Base-by-base conservation (phyloP, 37 sponge, comb jelly and placozoan species). In the Eunapius fragilis region DNA sequence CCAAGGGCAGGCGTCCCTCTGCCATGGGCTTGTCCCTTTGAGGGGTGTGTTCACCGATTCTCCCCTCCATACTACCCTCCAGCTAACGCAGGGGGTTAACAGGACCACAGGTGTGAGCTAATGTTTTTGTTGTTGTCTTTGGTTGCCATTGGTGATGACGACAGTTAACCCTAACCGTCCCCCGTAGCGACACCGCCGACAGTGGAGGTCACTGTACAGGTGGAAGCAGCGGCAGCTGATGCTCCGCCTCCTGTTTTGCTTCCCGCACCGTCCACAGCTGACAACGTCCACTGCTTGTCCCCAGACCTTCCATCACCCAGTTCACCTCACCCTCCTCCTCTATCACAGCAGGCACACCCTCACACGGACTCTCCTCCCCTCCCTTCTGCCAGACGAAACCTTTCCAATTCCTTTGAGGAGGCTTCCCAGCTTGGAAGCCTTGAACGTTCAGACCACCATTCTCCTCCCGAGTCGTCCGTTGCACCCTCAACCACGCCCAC, bases 351-450 rank as follows among this genome's bases (percentile, higher is more conserved):
- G 1, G 32, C 32, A 58, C 14, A 58, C 19, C 58, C 58, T 58
- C 7, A 10, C 58, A 58, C 58, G 14, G 14, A 58, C 14, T 58
- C 58, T 58, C 58, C 58, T 11, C 58, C 58, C 14, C 73, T 37
- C 26, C 85, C 70, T 31, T 76, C 85, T n/a, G 85, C 85, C 26
- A 85, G 68, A 31, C 26, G 85, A 25, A 85, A 85, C 78, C 69
- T 91, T 50, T 74, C 75, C 28, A 71, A 28, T 58, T 91, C 92
- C 13, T 87, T 91, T 75, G 92, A 91, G 58, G 92, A 91, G 70
- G 92, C 80, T 24, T 88, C 89, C 7, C 85, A 58, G 14, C 22
- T 58, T 19, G 58, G 58, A 17, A 13, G 14, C 58, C 58, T 58
- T 19, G 19, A 58, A 17, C 19, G 19, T 58, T 13, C 58, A 58